Conservation (phyloP, 2,888 invertebrate genomes). For the Actias luna region DNA sequence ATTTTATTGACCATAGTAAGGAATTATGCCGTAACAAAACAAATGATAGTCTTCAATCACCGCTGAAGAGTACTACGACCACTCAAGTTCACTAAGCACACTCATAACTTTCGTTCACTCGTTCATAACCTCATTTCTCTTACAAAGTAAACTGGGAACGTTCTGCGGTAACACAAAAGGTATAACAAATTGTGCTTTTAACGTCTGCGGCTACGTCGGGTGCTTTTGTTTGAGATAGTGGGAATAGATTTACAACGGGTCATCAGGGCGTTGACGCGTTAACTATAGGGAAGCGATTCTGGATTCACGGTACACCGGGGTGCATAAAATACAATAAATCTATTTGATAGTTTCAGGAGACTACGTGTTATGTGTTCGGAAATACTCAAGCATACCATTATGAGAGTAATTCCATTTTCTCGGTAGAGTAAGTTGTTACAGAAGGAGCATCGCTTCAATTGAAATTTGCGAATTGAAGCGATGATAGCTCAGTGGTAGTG, state of each 20-base stretch:
- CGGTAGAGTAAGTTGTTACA: too few relatives aligned
- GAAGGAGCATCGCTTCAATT: too few relatives aligned
- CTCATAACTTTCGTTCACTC: constrained; percentile 16
- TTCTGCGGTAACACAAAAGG: constrained; percentile 26
- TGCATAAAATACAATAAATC: constrained; percentile 9
- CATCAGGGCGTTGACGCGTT: constrained; percentile 30
- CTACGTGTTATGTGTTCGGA: not conserved
- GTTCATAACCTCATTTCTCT: constrained; percentile 15
- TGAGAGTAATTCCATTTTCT: too few relatives aligned
- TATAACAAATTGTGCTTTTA: constrained; percentile 39
- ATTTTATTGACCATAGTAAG: not conserved
- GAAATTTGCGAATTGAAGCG: too few relatives aligned
- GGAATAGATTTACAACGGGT: constrained; percentile 31
- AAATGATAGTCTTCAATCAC: constrained; percentile 4
- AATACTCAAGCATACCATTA: too few relatives aligned
- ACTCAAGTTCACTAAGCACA: constrained; percentile 13
- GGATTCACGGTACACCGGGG: constrained; percentile 24
- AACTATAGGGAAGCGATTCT: constrained; percentile 24
- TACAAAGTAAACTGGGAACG: constrained; percentile 8
- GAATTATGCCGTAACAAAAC: not conserved
- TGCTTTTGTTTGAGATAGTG: constrained; percentile 13
- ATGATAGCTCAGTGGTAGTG: too few relatives aligned
- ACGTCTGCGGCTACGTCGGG: constrained; percentile 21
- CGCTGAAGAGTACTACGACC: constrained; percentile 7
- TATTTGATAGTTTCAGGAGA: not conserved